phyloP scores from a whole-genome alignment of 2,113 vertebrate species.

The Podilymbus podiceps region DNA sequence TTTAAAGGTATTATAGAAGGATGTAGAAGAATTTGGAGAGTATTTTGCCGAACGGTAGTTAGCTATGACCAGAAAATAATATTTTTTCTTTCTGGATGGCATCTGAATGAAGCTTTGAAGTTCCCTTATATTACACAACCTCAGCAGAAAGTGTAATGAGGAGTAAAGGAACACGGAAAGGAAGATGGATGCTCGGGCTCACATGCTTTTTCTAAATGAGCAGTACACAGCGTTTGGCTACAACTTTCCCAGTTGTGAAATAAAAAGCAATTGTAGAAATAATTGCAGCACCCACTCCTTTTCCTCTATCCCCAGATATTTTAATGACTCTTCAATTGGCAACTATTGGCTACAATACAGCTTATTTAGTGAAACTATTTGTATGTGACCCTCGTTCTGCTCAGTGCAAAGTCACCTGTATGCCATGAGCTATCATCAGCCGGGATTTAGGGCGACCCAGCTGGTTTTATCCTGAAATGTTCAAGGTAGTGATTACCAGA shows the following conservation, averaged over 20 bases:
- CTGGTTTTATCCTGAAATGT: neutral
- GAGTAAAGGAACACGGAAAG: neutral
- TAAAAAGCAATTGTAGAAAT: neutral
- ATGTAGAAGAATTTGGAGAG: neutral
- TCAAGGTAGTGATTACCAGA: neutral
- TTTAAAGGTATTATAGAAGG: neutral
- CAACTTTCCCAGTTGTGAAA: neutral
- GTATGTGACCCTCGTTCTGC: accelerated
- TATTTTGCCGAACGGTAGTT: neutral
- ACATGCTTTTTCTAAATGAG: neutral
- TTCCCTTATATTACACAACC: neutral
- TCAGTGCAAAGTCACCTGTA: neutral
- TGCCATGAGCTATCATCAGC: neutral
- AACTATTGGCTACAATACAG: too few species aligned
- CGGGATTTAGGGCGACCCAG: neutral
- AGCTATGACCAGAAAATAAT: neutral
- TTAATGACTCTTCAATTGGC: neutral
- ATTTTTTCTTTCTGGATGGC: neutral
- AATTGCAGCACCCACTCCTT: neutral
- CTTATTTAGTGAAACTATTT: neutral
- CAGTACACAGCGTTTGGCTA: neutral
- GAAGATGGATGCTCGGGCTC: neutral
- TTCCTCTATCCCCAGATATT: neutral
- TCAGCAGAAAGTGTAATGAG: neutral
- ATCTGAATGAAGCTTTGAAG: neutral